Evolutionary conservation across 2,113 vertebrate species (phyloP).

Genomic region (Triplophysa siluroides): DNA sequence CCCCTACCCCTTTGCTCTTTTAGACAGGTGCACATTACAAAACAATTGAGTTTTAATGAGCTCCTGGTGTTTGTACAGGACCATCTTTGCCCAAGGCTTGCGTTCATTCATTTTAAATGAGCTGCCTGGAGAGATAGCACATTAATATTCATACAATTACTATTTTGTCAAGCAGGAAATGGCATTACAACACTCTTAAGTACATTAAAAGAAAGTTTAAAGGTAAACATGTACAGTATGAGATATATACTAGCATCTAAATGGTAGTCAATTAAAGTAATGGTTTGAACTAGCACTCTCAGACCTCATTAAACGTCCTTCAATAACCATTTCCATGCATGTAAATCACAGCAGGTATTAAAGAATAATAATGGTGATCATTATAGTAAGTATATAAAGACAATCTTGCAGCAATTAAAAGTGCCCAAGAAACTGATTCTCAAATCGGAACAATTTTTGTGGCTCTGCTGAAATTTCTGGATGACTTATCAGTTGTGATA

Average conservation of each 20-base stretch:
- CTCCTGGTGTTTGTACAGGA: constrained; percentile 68
- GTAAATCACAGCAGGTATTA: constrained; percentile 9
- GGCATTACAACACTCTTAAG: constrained; percentile 63
- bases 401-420: not conserved
- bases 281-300: constrained; percentile 54
- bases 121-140: constrained; percentile 68
- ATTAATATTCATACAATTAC: constrained; percentile 74
- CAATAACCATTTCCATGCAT: constrained; percentile 57
- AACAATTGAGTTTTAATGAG: constrained; percentile 73
- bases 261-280: constrained; percentile 64
- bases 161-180: constrained; percentile 64
- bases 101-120: constrained; percentile 75
- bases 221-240: constrained; percentile 69
- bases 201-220: constrained; percentile 65
- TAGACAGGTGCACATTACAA: constrained; percentile 71
- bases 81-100: constrained; percentile 61
- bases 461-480: not conserved
- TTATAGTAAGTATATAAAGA: constrained; percentile 7
- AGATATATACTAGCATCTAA: constrained; percentile 64
- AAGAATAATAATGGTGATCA: not conserved
- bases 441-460: not conserved
- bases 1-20: constrained; percentile 55
- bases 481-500: not conserved
- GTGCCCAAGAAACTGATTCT: not conserved
- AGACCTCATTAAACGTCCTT: constrained; percentile 63